A percentile compares a stretch with the other conserved stretches of the same genome.
phyloP scores from a whole-genome alignment of 2,797 vertebrate genomes.

The Columba guinea region DNA sequence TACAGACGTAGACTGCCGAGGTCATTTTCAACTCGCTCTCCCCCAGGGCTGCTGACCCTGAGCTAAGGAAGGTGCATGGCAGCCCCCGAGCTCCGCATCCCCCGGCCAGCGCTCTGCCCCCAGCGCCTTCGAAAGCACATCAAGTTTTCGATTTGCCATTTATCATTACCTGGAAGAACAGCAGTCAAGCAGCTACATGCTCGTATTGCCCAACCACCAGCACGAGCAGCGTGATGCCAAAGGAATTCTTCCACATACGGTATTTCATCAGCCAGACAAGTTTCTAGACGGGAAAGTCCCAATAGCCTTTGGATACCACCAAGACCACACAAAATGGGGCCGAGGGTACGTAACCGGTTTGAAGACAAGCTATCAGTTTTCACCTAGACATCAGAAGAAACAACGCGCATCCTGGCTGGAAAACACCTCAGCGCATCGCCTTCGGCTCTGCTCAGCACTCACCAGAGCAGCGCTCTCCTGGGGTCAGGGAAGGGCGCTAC shows the following conservation, averaged over 20 bases:
- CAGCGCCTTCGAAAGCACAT: background rate
- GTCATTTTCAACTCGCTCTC: background rate
- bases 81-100: background rate
- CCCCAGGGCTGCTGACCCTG: background rate
- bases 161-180: background rate
- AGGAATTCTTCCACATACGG: background rate
- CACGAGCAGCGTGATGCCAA: background rate
- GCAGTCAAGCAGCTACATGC: background rate
- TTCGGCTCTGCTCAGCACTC: background rate
- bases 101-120: background rate
- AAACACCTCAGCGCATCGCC: background rate
- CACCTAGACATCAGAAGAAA: background rate
- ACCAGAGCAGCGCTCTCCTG: background rate
- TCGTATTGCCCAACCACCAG: background rate
- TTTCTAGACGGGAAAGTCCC: background rate
- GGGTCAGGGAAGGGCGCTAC: background rate
- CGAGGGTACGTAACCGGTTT: background rate
- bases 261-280: background rate
- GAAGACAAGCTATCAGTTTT: background rate
- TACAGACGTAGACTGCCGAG: background rate
- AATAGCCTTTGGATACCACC: background rate
- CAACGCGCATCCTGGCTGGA: background rate
- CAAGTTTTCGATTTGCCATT: background rate
- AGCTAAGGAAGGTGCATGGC: background rate
- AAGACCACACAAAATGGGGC: background rate